Evolutionary conservation across 2,797 vertebrate genomes (phyloP).

Genomic region (Acestrorhynchus altus): DNA sequence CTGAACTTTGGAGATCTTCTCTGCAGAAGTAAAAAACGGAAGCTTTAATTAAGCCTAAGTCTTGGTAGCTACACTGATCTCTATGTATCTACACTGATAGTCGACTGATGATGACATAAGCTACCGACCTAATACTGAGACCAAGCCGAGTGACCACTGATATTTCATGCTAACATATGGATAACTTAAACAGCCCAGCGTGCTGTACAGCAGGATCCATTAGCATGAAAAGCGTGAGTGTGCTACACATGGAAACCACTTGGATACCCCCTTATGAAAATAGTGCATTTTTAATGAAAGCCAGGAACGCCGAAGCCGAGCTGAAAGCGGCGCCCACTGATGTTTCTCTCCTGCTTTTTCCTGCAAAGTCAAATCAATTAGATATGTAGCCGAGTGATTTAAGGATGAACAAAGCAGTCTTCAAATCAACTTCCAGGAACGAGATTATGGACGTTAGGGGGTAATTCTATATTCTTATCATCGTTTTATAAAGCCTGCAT

Average conservation of each 20-base stretch:
- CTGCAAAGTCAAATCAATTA: constrained; percentile 33
- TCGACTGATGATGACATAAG: too few relatives aligned
- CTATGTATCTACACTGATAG: neutral
- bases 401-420: constrained; percentile 7
- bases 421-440: constrained; percentile 28
- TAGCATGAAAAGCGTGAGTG: constrained; percentile 35
- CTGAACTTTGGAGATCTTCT: too few relatives aligned
- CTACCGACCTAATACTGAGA: neutral
- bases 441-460: constrained; percentile 3
- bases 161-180: constrained; percentile 2
- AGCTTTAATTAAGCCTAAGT: too few relatives aligned
- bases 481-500: constrained; percentile 20
- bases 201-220: constrained; percentile 34
- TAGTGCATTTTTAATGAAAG: constrained; percentile 38
- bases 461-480: constrained; percentile 18
- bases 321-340: neutral
- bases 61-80: neutral
- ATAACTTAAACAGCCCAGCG: constrained; percentile 2
- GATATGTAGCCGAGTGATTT: constrained; percentile 24
- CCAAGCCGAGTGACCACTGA: neutral
- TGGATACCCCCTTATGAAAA: constrained; percentile 28
- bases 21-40: too few relatives aligned
- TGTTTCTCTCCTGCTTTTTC: constrained; percentile 18
- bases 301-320: constrained; percentile 29
- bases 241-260: constrained; percentile 48